Evolutionary conservation across 2,888 invertebrate species (phyloP).

Genomic region (Conistra vaccinii): DNA sequence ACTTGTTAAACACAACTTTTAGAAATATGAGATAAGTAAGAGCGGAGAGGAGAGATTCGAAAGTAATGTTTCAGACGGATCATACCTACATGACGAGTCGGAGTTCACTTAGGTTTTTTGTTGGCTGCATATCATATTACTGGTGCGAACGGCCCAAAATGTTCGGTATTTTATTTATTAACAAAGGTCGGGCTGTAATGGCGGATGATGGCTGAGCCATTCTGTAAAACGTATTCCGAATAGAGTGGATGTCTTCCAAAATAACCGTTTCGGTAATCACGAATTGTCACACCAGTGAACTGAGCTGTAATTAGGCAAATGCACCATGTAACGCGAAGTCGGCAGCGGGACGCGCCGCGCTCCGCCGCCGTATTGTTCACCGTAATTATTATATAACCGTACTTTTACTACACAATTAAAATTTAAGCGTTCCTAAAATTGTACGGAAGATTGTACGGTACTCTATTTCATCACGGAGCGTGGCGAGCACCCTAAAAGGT

Average conservation of each 20-base stretch:
- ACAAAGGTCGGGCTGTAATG: constrained; percentile 71
- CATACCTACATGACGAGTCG: constrained; percentile 73
- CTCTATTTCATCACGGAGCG: constrained; percentile 85
- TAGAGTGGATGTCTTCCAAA: constrained; percentile 78
- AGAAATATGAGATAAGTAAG: constrained; percentile 84
- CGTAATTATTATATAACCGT: constrained; percentile 89
- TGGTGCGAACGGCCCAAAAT: constrained; percentile 57
- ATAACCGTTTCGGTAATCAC: constrained; percentile 85
- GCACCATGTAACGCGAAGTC: constrained; percentile 85
- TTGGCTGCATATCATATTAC: constrained; percentile 74
- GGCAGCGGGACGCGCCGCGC: constrained; percentile 70
- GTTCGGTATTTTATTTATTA: constrained; percentile 78
- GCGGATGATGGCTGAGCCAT: constrained; percentile 73
- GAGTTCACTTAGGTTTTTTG: constrained; percentile 74
- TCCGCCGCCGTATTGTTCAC: constrained; percentile 83
- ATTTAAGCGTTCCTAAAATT: constrained; percentile 89
- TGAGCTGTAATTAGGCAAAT: constrained; percentile 88
- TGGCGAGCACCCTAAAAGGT: constrained; percentile 78
- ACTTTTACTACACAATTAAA: constrained; percentile 90
- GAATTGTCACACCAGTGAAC: constrained; percentile 87
- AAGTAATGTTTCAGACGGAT: constrained; percentile 76
- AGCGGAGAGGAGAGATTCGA: constrained; percentile 81
- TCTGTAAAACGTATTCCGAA: constrained; percentile 76
- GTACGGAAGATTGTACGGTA: constrained; percentile 82
- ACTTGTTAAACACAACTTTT: constrained; percentile 87